A percentile compares a stretch with the other conserved stretches of the same genome.
Evolutionary conservation across 1,140 invertebrate genomes (phyloP).

Genomic region (Apis florea): DNA sequence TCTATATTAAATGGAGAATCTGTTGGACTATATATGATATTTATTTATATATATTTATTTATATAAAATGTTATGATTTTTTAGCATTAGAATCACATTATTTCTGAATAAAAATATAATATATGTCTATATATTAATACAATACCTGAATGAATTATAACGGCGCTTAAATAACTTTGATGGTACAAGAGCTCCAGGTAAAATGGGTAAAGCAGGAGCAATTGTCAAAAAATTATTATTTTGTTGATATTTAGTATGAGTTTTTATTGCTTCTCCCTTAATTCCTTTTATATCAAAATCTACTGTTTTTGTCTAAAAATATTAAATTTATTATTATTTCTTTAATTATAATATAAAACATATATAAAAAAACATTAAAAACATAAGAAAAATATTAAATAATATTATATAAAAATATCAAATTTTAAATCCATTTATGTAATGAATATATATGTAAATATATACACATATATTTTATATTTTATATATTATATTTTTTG

Average conservation of each 20-base stretch:
- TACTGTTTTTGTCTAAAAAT: constrained; percentile 68
- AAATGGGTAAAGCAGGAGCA: constrained; percentile 82
- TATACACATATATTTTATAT: neutral
- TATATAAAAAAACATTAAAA: neutral
- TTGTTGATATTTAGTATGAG: constrained; percentile 52
- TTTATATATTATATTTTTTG: neutral
- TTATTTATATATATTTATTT: no score
- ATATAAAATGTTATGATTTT: neutral
- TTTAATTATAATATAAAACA: neutral
- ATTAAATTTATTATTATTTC: neutral
- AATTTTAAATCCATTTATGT: neutral
- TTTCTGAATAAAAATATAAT: neutral
- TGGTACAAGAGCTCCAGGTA: constrained; percentile 73
- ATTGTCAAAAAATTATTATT: constrained; percentile 82
- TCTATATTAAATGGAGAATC: constrained; percentile 72
- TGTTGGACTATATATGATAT: constrained; percentile 55
- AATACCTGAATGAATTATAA: constrained; percentile 81
- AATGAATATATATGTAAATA: neutral
- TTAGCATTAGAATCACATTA: neutral
- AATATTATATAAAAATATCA: neutral
- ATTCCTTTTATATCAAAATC: constrained; percentile 71
- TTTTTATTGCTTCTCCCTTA: constrained; percentile 67
- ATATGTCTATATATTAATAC: neutral
- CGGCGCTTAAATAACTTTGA: constrained; percentile 80
- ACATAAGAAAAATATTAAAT: neutral